Evolutionary conservation across 1,140 invertebrate species (phyloP).

Genomic region (Drosophila virilis): DNA sequence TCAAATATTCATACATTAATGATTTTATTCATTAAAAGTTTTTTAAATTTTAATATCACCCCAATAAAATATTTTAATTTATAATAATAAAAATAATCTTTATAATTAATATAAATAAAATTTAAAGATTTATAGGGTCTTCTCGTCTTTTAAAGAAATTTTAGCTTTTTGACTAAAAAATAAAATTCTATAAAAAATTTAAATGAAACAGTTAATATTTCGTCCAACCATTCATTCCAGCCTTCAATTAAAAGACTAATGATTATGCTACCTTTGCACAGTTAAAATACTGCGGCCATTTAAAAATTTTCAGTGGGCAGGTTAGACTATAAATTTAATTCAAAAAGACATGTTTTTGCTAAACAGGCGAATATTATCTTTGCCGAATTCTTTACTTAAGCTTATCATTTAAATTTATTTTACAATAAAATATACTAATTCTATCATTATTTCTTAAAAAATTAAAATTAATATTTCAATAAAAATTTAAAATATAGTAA

Average conservation of each 20-base stretch:
- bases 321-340: slow-evolving; percentile 86
- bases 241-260: slow-evolving; percentile 88
- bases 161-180: slow-evolving; percentile 85
- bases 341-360: slow-evolving; percentile 85
- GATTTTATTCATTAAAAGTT: slow-evolving; percentile 58
- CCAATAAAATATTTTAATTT: slow-evolving; percentile 68
- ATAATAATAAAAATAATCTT: slow-evolving; percentile 83
- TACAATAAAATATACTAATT: too few relatives aligned
- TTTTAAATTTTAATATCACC: slow-evolving; percentile 67
- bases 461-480: too few relatives aligned
- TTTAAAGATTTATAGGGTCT: slow-evolving; percentile 55
- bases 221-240: slow-evolving; percentile 88
- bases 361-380: too few relatives aligned
- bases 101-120: slow-evolving; percentile 50
- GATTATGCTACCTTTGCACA: slow-evolving; percentile 90
- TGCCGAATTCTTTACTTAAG: too few relatives aligned
- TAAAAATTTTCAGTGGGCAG: too few relatives aligned
- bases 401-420: too few relatives aligned
- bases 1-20: slow-evolving; percentile 59
- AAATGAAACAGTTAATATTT: slow-evolving; percentile 85
- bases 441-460: too few relatives aligned
- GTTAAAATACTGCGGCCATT: too few relatives aligned
- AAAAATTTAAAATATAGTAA: too few relatives aligned
- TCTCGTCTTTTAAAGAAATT: slow-evolving; percentile 87
- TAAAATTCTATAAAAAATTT: slow-evolving; percentile 86